Evolutionary conservation across 2,797 vertebrate genomes (phyloP).

Genomic region (Thripadectes ignobilis): DNA sequence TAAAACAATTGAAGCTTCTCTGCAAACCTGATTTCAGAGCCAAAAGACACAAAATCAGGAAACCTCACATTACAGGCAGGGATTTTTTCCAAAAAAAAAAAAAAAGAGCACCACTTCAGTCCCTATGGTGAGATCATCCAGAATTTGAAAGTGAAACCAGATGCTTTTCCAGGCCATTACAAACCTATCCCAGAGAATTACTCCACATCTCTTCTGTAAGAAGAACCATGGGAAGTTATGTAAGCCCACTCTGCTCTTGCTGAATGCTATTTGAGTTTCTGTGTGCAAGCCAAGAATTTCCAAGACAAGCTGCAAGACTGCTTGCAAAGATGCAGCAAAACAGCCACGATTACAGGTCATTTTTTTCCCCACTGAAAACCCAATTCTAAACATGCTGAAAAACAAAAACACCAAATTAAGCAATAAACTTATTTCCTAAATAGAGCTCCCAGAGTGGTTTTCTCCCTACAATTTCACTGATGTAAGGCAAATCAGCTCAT

Average conservation of each 20-base stretch:
- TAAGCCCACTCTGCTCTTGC: not conserved
- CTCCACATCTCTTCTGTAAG: not conserved
- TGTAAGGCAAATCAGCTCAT: not conserved
- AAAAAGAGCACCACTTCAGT: not conserved
- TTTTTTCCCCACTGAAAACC: not conserved
- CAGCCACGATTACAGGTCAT: not conserved
- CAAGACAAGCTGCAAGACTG: not conserved
- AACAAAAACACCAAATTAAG: not conserved
- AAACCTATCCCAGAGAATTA: not conserved
- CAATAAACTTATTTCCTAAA: not conserved
- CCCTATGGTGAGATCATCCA: not conserved
- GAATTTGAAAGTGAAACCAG: constrained; percentile 21
- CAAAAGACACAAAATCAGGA: not conserved
- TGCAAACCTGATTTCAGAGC: not conserved
- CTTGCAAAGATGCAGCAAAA: not conserved
- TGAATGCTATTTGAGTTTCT: not conserved
- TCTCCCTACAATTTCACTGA: not conserved
- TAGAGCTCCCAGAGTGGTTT: not conserved
- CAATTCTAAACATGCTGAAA: not conserved
- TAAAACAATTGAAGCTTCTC: not conserved
- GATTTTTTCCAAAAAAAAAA: not conserved
- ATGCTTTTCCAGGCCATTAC: not conserved
- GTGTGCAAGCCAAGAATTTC: constrained; percentile 10
- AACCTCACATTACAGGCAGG: not conserved
- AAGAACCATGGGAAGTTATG: not conserved